Conservation (phyloP, 2,113 vertebrate genomes). For the Passer domesticus region DNA sequence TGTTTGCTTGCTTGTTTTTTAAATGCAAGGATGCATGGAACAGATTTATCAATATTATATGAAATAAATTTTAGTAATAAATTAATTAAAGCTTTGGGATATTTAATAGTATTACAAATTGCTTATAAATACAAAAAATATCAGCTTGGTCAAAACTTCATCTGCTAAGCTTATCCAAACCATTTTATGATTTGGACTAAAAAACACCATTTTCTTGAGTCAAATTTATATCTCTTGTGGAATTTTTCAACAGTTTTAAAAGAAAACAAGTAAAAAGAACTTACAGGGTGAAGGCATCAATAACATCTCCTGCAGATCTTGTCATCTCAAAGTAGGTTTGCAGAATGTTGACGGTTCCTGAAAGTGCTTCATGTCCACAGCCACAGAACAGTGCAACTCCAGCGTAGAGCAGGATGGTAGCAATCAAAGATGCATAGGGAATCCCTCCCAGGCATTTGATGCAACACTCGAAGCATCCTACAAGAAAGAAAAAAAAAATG, state of each 20-base stretch:
- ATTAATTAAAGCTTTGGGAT: neutral
- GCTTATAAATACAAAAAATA: neutral
- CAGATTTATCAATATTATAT: neutral
- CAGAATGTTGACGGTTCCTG: slow-evolving; percentile 95
- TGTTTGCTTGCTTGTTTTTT: neutral
- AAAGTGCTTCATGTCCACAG: slow-evolving; percentile 95
- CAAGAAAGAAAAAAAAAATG: neutral
- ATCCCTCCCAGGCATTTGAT: slow-evolving; percentile 98
- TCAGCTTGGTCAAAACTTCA: neutral
- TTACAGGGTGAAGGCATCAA: slow-evolving; percentile 98
- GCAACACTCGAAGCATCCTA: slow-evolving; percentile 97
- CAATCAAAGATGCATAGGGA: slow-evolving; percentile 94
- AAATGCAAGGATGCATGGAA: neutral
- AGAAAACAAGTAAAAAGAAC: slow-evolving; percentile 28
- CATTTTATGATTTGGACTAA: neutral
- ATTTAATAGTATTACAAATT: neutral
- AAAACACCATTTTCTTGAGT: neutral
- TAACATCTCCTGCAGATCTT: slow-evolving; percentile 86
- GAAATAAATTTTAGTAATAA: neutral
- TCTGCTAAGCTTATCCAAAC: neutral
- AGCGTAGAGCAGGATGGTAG: slow-evolving; percentile 96
- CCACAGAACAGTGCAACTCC: slow-evolving; percentile 97
- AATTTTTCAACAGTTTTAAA: neutral
- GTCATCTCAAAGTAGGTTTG: slow-evolving; percentile 98
- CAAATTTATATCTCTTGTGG: neutral